Conservation (phyloP, 1,140 invertebrate genomes). For the Macrostomum lignano region DNA sequence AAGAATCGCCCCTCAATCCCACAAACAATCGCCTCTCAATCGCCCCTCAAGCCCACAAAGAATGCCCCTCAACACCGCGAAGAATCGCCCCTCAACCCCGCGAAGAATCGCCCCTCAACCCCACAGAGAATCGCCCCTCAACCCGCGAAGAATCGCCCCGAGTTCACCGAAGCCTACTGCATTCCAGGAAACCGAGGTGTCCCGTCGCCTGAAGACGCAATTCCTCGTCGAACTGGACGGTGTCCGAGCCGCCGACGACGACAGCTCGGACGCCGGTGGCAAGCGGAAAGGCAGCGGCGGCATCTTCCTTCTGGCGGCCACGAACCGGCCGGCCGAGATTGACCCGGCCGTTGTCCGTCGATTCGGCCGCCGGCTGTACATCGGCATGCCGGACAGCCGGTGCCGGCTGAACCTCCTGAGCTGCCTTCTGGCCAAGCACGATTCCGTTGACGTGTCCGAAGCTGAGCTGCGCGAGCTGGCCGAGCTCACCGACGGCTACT, state of each 20-base stretch:
- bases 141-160: too few species aligned
- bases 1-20: too few species aligned
- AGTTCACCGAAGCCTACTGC: too few species aligned
- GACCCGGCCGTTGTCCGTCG: constrained; percentile 36
- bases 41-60: too few species aligned
- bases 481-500: constrained; percentile 40
- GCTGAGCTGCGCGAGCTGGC: too few species aligned
- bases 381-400: constrained; percentile 1
- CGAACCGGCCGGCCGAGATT: constrained; percentile 66
- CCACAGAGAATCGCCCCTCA: too few species aligned
- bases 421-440: not conserved
- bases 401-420: not conserved
- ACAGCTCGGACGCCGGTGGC: constrained; percentile 43
- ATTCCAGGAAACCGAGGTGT: too few species aligned
- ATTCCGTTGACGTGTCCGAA: too few species aligned
- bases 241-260: constrained; percentile 3
- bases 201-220: constrained; percentile 49
- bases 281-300: constrained; percentile 48
- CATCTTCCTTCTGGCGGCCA: constrained; percentile 77
- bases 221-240: constrained; percentile 49
- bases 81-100: too few species aligned
- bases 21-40: too few species aligned
- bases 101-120: too few species aligned
- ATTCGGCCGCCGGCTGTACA: constrained; percentile 5
- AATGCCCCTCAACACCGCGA: too few species aligned